Evolutionary conservation across 2,797 vertebrate genomes (phyloP).

Genomic region (Megalops cyprinoides): DNA sequence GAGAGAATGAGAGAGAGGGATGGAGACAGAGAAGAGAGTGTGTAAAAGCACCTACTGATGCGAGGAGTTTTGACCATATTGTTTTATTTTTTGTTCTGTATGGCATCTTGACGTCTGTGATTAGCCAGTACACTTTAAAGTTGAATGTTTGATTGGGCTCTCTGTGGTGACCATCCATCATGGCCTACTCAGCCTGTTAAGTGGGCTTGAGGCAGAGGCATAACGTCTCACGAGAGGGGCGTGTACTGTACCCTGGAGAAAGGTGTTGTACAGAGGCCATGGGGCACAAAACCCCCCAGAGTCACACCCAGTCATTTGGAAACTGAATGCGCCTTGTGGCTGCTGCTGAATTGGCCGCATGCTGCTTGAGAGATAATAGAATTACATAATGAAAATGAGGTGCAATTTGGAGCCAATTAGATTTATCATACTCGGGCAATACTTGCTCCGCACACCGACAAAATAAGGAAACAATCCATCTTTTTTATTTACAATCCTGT

Average conservation of each 20-base stretch:
- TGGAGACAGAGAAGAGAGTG: too few species aligned
- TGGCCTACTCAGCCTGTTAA: not conserved
- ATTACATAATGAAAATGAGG: slow-evolving; percentile 57
- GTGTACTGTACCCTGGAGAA: not conserved
- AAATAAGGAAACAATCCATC: slow-evolving; percentile 22
- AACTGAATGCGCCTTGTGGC: slow-evolving; percentile 43
- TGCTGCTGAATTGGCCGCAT: slow-evolving; percentile 61
- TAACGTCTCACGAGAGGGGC: not conserved
- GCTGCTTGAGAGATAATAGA: slow-evolving; percentile 45
- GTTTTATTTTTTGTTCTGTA: not conserved
- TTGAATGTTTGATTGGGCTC: not conserved
- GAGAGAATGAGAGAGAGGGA: too few species aligned
- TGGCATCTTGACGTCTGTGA: not conserved
- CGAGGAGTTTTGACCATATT: not conserved
- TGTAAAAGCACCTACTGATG: not conserved
- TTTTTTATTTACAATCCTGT: slow-evolving; percentile 34
- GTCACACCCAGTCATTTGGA: not conserved
- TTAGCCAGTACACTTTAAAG: not conserved
- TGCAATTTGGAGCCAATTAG: slow-evolving; percentile 58
- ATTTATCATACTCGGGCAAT: slow-evolving; percentile 40
- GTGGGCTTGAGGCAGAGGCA: not conserved
- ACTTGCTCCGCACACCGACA: not conserved
- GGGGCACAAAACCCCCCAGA: not conserved
- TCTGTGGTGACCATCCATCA: not conserved
- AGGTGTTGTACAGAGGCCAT: not conserved